phyloP scores from a whole-genome alignment of 2,888 invertebrate species.

The Xanthorhoe designata region DNA sequence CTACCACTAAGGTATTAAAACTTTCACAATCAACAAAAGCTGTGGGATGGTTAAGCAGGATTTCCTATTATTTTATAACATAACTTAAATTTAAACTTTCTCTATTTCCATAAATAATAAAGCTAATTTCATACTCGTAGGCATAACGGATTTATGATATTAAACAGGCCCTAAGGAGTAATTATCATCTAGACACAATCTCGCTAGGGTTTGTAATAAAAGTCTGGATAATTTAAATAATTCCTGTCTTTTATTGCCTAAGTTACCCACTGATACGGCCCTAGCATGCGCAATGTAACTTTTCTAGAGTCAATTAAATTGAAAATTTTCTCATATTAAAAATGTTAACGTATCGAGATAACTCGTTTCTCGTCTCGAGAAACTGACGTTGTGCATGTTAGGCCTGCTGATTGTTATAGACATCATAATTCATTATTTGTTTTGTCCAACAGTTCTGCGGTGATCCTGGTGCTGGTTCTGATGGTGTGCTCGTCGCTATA shows the following conservation, averaged over 20 bases:
- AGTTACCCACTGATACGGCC: no score
- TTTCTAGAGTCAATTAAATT: no score
- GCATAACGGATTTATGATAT: conserved; percentile 37
- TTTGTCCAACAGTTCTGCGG: conserved; percentile 77
- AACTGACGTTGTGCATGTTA: no score
- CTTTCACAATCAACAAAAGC: background rate
- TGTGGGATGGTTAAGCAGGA: conserved; percentile 14
- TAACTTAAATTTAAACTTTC: conserved; percentile 28
- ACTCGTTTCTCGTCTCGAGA: no score
- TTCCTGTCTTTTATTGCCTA: background rate
- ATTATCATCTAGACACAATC: conserved; percentile 36
- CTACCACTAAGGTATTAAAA: background rate
- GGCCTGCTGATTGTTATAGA: no score
- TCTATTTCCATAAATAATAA: conserved; percentile 36
- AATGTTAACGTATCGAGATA: no score
- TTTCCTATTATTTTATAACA: conserved; percentile 24
- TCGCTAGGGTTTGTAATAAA: conserved; percentile 28
- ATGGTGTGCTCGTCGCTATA: conserved; percentile 87
- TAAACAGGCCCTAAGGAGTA: conserved; percentile 33
- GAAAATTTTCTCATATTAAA: no score
- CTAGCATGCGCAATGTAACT: no score
- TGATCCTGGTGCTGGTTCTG: conserved; percentile 77
- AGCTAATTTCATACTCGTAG: conserved; percentile 26
- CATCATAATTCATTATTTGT: background rate
- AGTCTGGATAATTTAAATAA: conserved; percentile 31